These are phyloP conservation scores for Diabrotica balteata DNA, from an alignment of 2,888 invertebrate species.

Conservation along the genomic window DNA sequence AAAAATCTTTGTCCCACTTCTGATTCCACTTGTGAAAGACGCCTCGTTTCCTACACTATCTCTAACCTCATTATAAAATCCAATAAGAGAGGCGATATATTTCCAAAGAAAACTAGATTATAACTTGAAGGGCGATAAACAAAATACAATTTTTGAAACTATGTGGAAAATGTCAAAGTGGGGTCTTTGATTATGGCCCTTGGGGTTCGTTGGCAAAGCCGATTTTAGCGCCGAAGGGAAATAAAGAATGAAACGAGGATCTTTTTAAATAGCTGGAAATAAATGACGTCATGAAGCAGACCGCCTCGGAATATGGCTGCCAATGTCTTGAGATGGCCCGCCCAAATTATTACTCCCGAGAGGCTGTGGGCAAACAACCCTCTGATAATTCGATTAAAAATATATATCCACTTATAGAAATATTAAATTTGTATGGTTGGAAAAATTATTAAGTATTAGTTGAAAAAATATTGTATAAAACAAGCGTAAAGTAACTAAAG, in stretches of 20 bases:
- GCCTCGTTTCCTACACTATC: constrained; percentile 12
- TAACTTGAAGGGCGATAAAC: constrained; percentile 48
- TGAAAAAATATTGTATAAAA: too few species aligned
- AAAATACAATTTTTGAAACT: constrained; percentile 56
- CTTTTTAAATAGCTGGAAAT: constrained; percentile 54
- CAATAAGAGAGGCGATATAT: constrained; percentile 32
- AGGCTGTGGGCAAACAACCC: constrained; percentile 36
- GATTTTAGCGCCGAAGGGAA: constrained; percentile 21
- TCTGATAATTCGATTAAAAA: neutral
- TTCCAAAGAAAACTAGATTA: constrained; percentile 31
- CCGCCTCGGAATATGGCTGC: constrained; percentile 56
- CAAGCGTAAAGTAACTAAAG: too few species aligned
- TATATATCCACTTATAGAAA: too few species aligned
- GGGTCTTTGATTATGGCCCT: constrained; percentile 51
- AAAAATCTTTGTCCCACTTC: constrained; percentile 19
- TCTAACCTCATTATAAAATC: constrained; percentile 37
- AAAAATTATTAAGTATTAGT: too few species aligned
- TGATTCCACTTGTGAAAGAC: constrained; percentile 20
- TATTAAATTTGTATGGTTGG: too few species aligned
- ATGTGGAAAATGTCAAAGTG: constrained; percentile 55
- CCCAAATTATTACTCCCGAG: constrained; percentile 40
- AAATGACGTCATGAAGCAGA: constrained; percentile 58
- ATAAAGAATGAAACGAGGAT: constrained; percentile 29
- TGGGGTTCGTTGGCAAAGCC: constrained; percentile 20
- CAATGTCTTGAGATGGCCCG: constrained; percentile 45